Percentiles rank a stretch among this genome's conserved stretches.
phyloP scores from a whole-genome alignment of 2,797 vertebrate genomes.

The Rhyacichthys aspro region DNA sequence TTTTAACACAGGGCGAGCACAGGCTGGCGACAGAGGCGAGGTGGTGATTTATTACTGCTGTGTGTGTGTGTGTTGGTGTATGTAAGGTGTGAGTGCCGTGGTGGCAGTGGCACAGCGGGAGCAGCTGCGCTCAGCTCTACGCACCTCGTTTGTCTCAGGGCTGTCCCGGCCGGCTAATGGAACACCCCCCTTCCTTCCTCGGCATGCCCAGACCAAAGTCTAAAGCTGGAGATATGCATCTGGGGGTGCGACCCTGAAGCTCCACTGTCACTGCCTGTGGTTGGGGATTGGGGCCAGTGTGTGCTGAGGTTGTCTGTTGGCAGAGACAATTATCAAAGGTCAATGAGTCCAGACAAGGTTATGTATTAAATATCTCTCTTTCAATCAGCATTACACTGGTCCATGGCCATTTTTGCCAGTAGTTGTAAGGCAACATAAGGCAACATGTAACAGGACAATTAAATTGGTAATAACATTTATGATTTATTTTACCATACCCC shows the following conservation, averaged over 20 bases:
- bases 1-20: slow-evolving; percentile 90
- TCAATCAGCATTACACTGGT: neutral
- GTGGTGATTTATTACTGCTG: slow-evolving; percentile 90
- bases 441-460: slow-evolving; percentile 7
- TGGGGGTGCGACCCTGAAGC: slow-evolving; percentile 62
- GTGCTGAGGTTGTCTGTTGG: slow-evolving; percentile 57
- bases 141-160: slow-evolving; percentile 92
- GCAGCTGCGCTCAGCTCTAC: slow-evolving; percentile 89
- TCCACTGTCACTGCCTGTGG: slow-evolving; percentile 57
- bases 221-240: slow-evolving; percentile 66
- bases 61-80: slow-evolving; percentile 26
- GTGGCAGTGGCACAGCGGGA: slow-evolving; percentile 87
- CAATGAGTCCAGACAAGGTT: slow-evolving; percentile 44
- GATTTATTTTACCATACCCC: slow-evolving; percentile 3
- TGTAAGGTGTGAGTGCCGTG: slow-evolving; percentile 34
- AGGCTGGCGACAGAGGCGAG: slow-evolving; percentile 78
- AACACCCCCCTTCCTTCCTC: slow-evolving; percentile 49
- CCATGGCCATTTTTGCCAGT: slow-evolving; percentile 4
- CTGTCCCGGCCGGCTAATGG: slow-evolving; percentile 88
- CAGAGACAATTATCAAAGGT: slow-evolving; percentile 58
- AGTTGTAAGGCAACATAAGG: neutral
- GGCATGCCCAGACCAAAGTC: slow-evolving; percentile 69
- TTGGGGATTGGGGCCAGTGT: slow-evolving; percentile 45
- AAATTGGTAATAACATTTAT: slow-evolving; percentile 5
- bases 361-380: too few relatives aligned